Base-by-base conservation (phyloP, 2,113 vertebrate species). In the Percopsis transmontana region DNA sequence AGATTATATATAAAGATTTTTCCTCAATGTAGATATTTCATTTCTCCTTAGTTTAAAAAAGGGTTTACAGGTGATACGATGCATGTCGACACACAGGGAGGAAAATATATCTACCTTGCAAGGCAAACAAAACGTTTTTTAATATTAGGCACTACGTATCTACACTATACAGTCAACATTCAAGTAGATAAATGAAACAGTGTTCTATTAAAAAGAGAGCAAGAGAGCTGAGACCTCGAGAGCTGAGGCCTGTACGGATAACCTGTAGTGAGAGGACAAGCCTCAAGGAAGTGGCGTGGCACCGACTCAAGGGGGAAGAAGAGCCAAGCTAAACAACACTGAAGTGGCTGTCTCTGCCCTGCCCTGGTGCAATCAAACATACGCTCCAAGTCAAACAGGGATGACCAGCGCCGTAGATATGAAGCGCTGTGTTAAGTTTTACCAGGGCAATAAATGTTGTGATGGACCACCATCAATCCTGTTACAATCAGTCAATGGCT, bases 371-470 rank as follows among this genome's bases (percentile, higher is more conserved):
- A 70, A 58, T 70, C 15, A 63, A 3, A 44, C 38, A n/a, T 52
- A 8, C 16, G 38, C 13, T 16, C 18, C 38, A 61, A 48, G 68
- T 77, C 73, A 80, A 87, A 80, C 62, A 56, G 52, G n/a, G 39
- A 42, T 65, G 79, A 68, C 70, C 78, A 71, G 70, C 51, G 18
- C 3, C 18, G 16, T 18, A 42, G 38, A 65, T 24, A 63, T 52
- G 61, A 41, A 61, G 27, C 16, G 59, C 47, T 73, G 70, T 33
- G 59, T 81, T 51, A 67, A 47, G 40, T 78, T 86, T 85, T 76
- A 84, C 58, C 77, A 69, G 6, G 10, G 27, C 58, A 78, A 70
- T 87, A 84, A 85, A 87, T 56, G 50, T 61, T 69, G 68, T 80
- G 81, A 75, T 58, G 57, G 65, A 77, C 76, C 47, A 58, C 57